Conservation (phyloP, 2,113 vertebrate genomes). For the Pomatostomus ruficeps region DNA sequence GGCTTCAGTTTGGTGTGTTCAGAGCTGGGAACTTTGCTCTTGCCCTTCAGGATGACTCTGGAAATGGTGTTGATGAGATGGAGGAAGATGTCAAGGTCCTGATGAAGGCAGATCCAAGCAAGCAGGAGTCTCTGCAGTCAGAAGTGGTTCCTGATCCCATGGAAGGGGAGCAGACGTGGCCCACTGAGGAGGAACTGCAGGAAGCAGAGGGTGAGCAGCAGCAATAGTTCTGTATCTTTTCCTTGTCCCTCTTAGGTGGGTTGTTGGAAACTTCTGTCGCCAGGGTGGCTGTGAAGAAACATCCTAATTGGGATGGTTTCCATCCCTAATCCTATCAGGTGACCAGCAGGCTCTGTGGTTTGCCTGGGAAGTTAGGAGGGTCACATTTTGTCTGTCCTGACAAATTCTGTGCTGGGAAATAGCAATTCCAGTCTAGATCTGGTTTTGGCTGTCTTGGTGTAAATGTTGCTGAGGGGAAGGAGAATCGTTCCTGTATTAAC, state of each 20-base stretch:
- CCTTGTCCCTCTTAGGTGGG: neutral
- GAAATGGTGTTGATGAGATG: slow-evolving; percentile 39
- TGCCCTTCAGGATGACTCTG: slow-evolving; percentile 69
- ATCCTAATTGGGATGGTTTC: neutral
- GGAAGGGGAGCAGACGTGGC: slow-evolving; percentile 98
- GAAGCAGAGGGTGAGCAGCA: slow-evolving; percentile 84
- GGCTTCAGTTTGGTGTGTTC: neutral
- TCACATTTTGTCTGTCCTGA: neutral
- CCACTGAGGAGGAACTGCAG: slow-evolving; percentile 87
- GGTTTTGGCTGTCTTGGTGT: neutral
- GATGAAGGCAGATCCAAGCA: slow-evolving; percentile 82
- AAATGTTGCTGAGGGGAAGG: neutral
- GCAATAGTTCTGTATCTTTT: neutral
- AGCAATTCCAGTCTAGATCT: neutral
- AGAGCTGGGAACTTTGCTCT: neutral
- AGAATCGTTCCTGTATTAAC: neutral
- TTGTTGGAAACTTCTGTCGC: neutral
- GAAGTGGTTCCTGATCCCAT: slow-evolving; percentile 92
- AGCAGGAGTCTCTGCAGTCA: slow-evolving; percentile 82
- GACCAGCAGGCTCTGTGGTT: neutral
- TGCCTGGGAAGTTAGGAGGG: neutral
- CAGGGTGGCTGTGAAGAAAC: neutral
- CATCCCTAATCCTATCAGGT: neutral
- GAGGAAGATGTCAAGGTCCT: slow-evolving; percentile 79
- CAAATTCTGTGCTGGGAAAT: neutral